Conservation (phyloP, 2,113 vertebrate species). For the Caranx ignobilis region DNA sequence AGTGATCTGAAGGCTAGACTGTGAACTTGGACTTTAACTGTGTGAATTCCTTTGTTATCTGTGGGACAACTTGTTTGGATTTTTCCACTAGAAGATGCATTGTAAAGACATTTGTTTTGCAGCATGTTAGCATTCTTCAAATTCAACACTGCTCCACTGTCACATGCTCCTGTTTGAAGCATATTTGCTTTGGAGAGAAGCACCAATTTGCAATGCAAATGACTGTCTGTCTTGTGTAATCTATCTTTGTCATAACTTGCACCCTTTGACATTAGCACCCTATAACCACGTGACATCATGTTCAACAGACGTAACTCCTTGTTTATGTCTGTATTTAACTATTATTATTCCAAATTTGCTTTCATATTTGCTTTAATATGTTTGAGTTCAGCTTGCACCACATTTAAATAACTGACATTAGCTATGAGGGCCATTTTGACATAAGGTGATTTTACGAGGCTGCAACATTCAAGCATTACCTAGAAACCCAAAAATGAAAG, state of each 20-base stretch:
- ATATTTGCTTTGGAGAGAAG: background rate
- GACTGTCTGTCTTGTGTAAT: background rate
- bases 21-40: background rate
- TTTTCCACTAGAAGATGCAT: background rate
- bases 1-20: background rate
- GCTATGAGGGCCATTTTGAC: background rate
- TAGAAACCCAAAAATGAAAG: background rate
- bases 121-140: background rate
- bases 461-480: background rate
- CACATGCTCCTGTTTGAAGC: background rate
- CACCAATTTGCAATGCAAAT: slow-evolving; percentile 13
- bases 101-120: background rate
- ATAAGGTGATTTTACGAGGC: too few species aligned
- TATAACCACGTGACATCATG: background rate
- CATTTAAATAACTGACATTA: too few species aligned
- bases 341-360: background rate
- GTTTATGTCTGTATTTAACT: background rate
- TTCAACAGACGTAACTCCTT: background rate
- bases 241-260: background rate
- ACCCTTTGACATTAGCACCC: too few species aligned
- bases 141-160: background rate
- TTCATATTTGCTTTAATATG: background rate
- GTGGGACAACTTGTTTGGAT: background rate
- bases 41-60: slow-evolving; percentile 2
- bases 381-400: background rate